These are phyloP conservation scores for Ardeotis arabs DNA, from an alignment of 2,113 vertebrate species.

Conservation along the genomic window DNA sequence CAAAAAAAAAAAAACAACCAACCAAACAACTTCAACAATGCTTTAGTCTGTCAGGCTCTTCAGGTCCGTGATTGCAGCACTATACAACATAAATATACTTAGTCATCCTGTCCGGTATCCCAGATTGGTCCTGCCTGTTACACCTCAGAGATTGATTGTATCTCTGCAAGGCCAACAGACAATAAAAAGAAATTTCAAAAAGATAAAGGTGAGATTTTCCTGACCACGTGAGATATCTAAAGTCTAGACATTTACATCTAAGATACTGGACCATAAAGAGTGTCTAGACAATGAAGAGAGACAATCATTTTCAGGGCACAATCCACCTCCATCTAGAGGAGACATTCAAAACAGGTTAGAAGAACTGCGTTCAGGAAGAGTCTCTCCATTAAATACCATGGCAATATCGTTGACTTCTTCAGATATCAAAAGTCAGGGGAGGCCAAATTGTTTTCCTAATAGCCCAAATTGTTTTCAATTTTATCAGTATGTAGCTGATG, in stretches of 20 bases:
- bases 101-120: background rate
- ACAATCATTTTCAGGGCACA: background rate
- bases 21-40: background rate
- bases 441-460: background rate
- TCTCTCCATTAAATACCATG: background rate
- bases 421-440: background rate
- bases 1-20: no score
- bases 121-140: background rate
- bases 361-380: background rate
- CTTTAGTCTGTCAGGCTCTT: background rate
- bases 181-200: background rate
- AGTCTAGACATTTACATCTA: background rate
- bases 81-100: background rate
- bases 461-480: background rate
- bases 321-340: background rate
- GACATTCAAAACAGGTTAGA: background rate
- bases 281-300: background rate
- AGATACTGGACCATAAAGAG: background rate
- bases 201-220: background rate
- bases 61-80: background rate
- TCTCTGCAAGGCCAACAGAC: background rate
- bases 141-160: background rate
- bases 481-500: background rate
- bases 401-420: background rate
- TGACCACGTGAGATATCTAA: background rate